A percentile compares a stretch with the other conserved stretches of the same genome.
Conservation (phyloP, 35 echinoderm and acorn worm genomes). For the Stichopus chloronotus region DNA sequence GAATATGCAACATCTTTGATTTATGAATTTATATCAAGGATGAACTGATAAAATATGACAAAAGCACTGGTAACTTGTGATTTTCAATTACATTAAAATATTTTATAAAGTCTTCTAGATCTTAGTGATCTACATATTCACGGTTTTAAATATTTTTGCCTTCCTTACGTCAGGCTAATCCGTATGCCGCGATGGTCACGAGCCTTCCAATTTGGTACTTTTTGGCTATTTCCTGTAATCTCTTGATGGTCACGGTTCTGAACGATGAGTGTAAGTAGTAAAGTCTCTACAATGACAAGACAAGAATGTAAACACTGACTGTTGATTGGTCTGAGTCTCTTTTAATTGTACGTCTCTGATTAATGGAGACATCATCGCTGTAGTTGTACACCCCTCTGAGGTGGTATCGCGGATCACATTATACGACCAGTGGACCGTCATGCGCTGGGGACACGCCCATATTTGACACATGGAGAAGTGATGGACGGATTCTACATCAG, state of each 20-base stretch:
- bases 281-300: background rate
- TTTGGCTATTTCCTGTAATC: background rate
- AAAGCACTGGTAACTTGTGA: too few relatives aligned
- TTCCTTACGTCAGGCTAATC: background rate
- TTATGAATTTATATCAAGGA: too few relatives aligned
- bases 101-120: too few relatives aligned
- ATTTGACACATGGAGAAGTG: too few relatives aligned
- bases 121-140: background rate
- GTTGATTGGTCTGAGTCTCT: background rate
- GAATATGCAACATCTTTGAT: too few relatives aligned
- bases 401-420: too few relatives aligned
- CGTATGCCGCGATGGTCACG: background rate
- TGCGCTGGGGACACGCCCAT: too few relatives aligned
- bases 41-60: too few relatives aligned
- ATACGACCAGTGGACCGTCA: too few relatives aligned
- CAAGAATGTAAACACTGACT: background rate
- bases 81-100: too few relatives aligned
- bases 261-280: background rate
- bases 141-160: background rate
- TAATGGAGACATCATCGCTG: background rate
- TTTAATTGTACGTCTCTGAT: background rate
- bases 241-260: background rate
- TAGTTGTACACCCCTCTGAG: too few relatives aligned
- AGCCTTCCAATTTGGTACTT: background rate
- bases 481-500: too few relatives aligned